Evolutionary conservation across 2,797 vertebrate species (phyloP), one percentile per base, ranked within the genome.

Genomic region (Melanotaenia pygmaea): DNA sequence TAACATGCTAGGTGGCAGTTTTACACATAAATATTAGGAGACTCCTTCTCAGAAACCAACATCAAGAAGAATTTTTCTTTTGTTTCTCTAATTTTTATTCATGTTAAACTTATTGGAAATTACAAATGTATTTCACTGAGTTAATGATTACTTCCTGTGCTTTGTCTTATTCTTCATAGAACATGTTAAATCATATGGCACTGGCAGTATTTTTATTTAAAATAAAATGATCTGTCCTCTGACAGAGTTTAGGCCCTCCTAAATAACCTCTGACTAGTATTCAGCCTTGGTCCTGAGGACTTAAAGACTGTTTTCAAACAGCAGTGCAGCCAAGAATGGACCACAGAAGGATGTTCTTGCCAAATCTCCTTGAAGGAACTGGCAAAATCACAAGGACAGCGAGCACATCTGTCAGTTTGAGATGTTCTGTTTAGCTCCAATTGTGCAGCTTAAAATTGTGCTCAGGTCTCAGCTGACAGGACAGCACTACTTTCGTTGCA

Each of bases 391-490:
- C 73, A 84, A 88, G 84, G 86, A 85, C 61, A 5, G 53, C 64
- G 71, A 58, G 54, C 58, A 67, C 78, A 83, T 78, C 80, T 84
- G 86, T 71, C 67, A 75, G 62, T 69, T 22, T 64, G 43, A 64
- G 60, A 76, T 16, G 1, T 43, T 70, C 75, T 70, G 76, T 70
- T 77, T 16, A 51, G 45, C 60, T 79, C 50, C 58, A 71, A 1
- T 37, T 72, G 45, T 67, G 65, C 64, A 43, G 53, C 54, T 79
- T 34, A 59, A 45, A 40, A 64, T 66, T 71, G 76, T 40, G 1
- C n/a, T 70, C 34, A n/a, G 37, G 53, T 71, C 26, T 37, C 20
- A 14, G 8, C 11, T 22, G 30, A 24, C 47, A 53, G 22, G 30
- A 70, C 24, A 11, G 32, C 61, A 22, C 2, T 30, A 34, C 7